These are phyloP conservation scores for Mesocentrotus franciscanus DNA, from an alignment of 53 echinoderm and acorn worm genomes.

Conservation along the genomic window DNA sequence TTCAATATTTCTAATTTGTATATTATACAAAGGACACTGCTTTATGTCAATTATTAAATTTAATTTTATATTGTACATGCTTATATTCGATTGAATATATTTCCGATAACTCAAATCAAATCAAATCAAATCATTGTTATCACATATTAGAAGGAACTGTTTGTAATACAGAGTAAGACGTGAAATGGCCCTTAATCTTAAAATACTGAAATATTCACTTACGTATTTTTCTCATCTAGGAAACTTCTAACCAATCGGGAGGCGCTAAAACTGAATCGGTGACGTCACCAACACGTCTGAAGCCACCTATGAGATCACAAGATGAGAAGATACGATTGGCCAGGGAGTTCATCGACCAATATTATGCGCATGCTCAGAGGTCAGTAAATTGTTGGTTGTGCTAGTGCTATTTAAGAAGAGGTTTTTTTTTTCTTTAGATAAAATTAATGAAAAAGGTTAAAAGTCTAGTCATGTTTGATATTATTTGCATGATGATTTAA, in stretches of 20 bases:
- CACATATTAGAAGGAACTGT: too few relatives aligned
- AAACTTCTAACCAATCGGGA: constrained; percentile 53
- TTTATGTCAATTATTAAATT: too few relatives aligned
- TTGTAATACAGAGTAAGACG: too few relatives aligned
- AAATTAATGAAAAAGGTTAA: neutral
- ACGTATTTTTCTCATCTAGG: neutral
- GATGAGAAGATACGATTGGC: constrained; percentile 75
- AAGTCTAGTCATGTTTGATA: neutral
- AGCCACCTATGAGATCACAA: constrained; percentile 37
- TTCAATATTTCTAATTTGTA: too few relatives aligned
- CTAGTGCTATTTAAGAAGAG: too few relatives aligned
- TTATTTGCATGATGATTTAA: neutral
- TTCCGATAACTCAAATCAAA: too few relatives aligned
- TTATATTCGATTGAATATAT: too few relatives aligned
- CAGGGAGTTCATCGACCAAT: constrained; percentile 80
- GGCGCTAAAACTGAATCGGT: constrained; percentile 22
- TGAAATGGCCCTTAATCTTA: too few relatives aligned
- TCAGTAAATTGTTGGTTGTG: constrained; percentile 6
- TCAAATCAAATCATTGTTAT: too few relatives aligned
- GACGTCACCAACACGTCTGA: constrained; percentile 63
- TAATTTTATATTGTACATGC: too few relatives aligned
- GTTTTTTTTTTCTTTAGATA: neutral
- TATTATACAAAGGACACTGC: too few relatives aligned
- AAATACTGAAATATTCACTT: neutral
- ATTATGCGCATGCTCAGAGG: constrained; percentile 80